phyloP scores from a whole-genome alignment of 2,113 vertebrate genomes.

The Gnathonemus echidnorhynchus region DNA sequence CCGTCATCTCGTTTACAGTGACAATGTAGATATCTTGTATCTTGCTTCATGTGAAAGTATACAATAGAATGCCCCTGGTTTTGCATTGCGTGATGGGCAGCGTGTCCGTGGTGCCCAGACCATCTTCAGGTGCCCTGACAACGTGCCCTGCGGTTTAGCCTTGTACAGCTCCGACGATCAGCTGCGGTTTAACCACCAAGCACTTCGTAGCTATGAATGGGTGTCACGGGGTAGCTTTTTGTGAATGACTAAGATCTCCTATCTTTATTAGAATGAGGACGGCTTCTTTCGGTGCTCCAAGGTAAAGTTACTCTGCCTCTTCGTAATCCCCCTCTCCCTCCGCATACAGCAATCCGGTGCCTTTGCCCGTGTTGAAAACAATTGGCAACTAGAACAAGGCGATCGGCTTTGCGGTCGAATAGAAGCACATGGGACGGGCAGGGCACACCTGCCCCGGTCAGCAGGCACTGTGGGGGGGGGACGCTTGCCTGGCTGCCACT shows the following conservation, averaged over 20 bases:
- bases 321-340: conserved; percentile 16
- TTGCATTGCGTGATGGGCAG: neutral
- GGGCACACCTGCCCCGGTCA: conserved; percentile 54
- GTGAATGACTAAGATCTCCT: neutral
- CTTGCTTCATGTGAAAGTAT: too few species aligned
- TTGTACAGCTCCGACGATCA: neutral
- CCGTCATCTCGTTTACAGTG: too few species aligned
- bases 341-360: conserved; percentile 41
- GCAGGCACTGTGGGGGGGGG: neutral
- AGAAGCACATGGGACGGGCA: conserved; percentile 45
- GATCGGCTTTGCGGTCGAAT: conserved; percentile 44
- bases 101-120: neutral
- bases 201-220: neutral
- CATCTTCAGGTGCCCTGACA: neutral
- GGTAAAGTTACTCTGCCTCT: neutral
- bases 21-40: too few species aligned
- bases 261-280: neutral
- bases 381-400: conserved; percentile 48
- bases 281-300: neutral
- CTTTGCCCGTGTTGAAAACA: conserved; percentile 54
- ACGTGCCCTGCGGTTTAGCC: neutral
- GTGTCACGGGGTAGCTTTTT: neutral
- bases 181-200: neutral
- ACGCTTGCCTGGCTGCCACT: neutral
- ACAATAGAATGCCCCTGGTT: neutral